Conservation (phyloP, 2,113 vertebrate species). For the Epinephelus fuscoguttatus region DNA sequence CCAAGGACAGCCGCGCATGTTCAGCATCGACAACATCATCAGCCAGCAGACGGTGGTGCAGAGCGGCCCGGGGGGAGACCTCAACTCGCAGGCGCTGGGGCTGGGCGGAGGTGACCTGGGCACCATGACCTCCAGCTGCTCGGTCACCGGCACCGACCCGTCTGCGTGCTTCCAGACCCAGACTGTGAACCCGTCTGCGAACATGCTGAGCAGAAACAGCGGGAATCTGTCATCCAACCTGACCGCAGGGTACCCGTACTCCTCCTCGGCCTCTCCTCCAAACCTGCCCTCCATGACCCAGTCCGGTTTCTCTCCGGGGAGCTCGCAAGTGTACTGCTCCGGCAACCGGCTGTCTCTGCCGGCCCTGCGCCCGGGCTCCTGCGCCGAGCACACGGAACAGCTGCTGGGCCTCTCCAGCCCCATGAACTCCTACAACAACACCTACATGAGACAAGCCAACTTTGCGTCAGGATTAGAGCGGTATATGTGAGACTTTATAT, state of each 20-base stretch:
- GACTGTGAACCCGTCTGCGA: constrained; percentile 79
- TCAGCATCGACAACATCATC: constrained; percentile 96
- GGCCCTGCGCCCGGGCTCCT: constrained; percentile 81
- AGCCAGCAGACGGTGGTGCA: constrained; percentile 89
- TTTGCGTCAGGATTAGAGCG: constrained; percentile 91
- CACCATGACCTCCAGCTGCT: constrained; percentile 84
- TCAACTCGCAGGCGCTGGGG: constrained; percentile 82
- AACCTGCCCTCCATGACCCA: constrained; percentile 85
- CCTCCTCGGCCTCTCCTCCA: constrained; percentile 86
- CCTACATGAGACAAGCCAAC: constrained; percentile 90
- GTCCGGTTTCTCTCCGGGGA: constrained; percentile 85
- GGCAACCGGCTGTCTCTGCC: constrained; percentile 86
- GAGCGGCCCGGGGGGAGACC: constrained; percentile 78
- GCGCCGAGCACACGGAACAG: constrained; percentile 90
- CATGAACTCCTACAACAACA: constrained; percentile 87
- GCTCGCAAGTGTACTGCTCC: constrained; percentile 89
- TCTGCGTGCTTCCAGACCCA: constrained; percentile 87
- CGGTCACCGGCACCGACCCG: constrained; percentile 80
- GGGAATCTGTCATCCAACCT: constrained; percentile 80
- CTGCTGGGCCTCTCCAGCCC: constrained; percentile 87
- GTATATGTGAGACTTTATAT: constrained; percentile 86
- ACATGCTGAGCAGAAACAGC: constrained; percentile 78
- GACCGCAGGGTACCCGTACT: constrained; percentile 81
- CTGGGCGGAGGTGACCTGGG: constrained; percentile 76
- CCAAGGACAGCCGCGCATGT: constrained; percentile 89